Evolutionary conservation across 2,797 vertebrate species (phyloP).

Genomic region (Anguilla marmorata): DNA sequence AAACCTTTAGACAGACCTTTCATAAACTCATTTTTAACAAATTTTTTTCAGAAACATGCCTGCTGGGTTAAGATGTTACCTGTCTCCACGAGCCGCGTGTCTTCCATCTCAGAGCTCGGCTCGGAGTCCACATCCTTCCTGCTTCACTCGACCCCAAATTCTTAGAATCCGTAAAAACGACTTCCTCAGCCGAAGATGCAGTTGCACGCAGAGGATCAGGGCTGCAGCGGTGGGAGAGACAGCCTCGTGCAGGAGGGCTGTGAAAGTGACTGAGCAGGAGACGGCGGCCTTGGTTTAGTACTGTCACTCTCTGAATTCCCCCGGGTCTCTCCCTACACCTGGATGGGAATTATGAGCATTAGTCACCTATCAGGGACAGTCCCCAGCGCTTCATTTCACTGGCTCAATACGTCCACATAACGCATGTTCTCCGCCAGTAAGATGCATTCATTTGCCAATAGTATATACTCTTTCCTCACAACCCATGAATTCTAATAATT

Average conservation of each 20-base stretch:
- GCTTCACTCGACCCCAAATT: constrained; percentile 49
- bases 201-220: constrained; percentile 3
- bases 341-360: constrained; percentile 55
- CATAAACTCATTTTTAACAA: constrained; percentile 6
- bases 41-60: constrained; percentile 41
- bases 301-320: constrained; percentile 56
- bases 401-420: constrained; percentile 28
- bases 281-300: constrained; percentile 51
- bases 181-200: constrained; percentile 49
- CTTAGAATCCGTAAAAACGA: constrained; percentile 56
- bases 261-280: constrained; percentile 28
- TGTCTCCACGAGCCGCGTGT: constrained; percentile 45
- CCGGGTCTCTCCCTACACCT: constrained; percentile 58
- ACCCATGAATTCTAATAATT: neutral
- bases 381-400: constrained; percentile 38
- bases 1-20: neutral
- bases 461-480: neutral
- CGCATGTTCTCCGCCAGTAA: neutral
- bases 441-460: neutral
- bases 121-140: constrained; percentile 61
- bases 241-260: constrained; percentile 21
- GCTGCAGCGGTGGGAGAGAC: constrained; percentile 24
- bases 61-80: constrained; percentile 37
- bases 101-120: constrained; percentile 35
- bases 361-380: constrained; percentile 60